Percentiles rank a stretch among this genome's conserved stretches.
Evolutionary conservation across 2,797 vertebrate species (phyloP).

Genomic region (Avahi laniger): DNA sequence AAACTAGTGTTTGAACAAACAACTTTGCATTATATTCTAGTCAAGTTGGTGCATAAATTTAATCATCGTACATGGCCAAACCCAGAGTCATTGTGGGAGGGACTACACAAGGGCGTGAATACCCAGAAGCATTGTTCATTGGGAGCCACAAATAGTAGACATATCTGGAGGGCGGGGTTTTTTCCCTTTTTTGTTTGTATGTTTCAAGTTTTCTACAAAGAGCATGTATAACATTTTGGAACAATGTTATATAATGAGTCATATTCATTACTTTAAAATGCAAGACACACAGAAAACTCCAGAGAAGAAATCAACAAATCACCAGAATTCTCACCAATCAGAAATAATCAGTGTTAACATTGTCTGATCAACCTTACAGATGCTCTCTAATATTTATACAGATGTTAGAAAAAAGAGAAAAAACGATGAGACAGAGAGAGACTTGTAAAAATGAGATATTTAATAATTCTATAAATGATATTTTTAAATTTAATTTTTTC

Average conservation of each 20-base stretch:
- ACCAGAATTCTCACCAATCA: not conserved
- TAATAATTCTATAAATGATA: not conserved
- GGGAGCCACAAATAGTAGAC: not conserved
- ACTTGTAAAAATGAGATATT: not conserved
- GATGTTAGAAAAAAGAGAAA: not conserved
- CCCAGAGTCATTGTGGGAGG: not conserved
- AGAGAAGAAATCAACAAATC: conserved; percentile 12
- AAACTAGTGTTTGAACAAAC: not conserved
- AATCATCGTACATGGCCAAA: not conserved
- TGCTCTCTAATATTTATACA: not conserved
- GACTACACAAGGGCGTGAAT: not conserved
- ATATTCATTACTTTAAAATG: conserved; percentile 35
- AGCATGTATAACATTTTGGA: conserved; percentile 1
- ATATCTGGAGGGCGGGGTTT: not conserved
- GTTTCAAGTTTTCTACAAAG: conserved; percentile 47
- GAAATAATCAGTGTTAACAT: conserved; percentile 26
- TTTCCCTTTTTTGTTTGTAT: not conserved
- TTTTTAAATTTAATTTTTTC: conserved; percentile 10
- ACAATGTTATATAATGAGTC: conserved; percentile 3
- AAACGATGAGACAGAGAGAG: not conserved
- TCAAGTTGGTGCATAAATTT: not conserved
- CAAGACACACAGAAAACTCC: not conserved
- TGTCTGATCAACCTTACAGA: not conserved
- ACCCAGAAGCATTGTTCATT: not conserved
- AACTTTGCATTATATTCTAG: not conserved